Evolutionary conservation across 2,113 vertebrate genomes (phyloP).

Genomic region (Tetrax tetrax): DNA sequence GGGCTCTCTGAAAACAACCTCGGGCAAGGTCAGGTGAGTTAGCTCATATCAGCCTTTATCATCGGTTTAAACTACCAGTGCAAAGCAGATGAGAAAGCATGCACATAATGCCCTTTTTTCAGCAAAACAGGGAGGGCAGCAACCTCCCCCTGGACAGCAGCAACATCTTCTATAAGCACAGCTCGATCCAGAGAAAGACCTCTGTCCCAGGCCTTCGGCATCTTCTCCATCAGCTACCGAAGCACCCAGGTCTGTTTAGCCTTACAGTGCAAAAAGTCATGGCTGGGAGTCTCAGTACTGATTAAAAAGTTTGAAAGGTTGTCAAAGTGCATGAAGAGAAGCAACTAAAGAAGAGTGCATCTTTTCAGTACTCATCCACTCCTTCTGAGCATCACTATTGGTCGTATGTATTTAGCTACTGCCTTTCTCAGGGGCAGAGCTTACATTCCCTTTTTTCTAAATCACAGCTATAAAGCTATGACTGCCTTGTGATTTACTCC

Average conservation of each 20-base stretch:
- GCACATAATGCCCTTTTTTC: background rate
- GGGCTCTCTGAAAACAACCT: background rate
- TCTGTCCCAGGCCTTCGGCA: background rate
- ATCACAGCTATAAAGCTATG: background rate
- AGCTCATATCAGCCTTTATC: background rate
- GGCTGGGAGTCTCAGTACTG: background rate
- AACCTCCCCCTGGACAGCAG: background rate
- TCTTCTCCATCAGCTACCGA: background rate
- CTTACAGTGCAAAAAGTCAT: background rate
- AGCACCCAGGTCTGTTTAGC: background rate
- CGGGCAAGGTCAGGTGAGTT: background rate
- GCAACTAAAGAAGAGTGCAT: background rate
- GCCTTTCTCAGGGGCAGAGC: background rate
- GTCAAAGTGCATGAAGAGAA: background rate
- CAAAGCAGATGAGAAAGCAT: background rate
- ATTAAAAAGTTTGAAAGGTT: background rate
- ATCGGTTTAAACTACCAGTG: background rate
- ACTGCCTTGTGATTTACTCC: background rate
- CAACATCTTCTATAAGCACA: background rate
- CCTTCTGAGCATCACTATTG: background rate
- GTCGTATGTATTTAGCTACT: background rate
- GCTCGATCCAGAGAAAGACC: background rate
- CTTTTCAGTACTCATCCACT: background rate
- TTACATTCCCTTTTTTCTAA: background rate
- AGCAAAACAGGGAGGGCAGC: background rate